Evolutionary conservation across 2,113 vertebrate genomes (phyloP), one percentile per base, ranked within the genome.

Genomic region (Oreotrochilus melanogaster): DNA sequence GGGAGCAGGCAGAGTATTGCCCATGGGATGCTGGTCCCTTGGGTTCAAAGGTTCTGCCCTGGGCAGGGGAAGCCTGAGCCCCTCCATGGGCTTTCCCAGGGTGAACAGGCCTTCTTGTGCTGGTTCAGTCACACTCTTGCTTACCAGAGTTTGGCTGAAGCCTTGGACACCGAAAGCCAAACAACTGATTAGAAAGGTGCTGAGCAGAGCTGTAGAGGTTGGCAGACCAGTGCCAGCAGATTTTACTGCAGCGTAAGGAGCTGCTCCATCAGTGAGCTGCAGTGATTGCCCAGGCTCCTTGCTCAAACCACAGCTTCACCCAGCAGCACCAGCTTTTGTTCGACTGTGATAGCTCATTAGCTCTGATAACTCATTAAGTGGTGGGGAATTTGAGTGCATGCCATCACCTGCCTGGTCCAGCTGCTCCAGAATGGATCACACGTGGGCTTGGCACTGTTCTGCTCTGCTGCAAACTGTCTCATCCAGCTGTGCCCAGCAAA

Each of bases 21-120:
- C 1, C 1, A 0, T 7, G 5, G 51, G 33, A 12, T 58, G 18
- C 23, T 57, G 28, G 45, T 69, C 79, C 27, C 33, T 33, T 18
- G 2, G 6, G 13, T 23, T 2, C 0, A 1, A 1, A 60, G 14
- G 18, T 0, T 1, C 61, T 12, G 2, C 3, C 25, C 19, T 1
- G 3, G 56, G 54, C 61, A 81, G 81, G 18, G 17, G 14, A 5
- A 91, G 4, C 27, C 18, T 50, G 11, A 50, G 30, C 15, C 30
- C 1, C 0, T 14, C 6, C 5, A 1, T 1, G 21, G 43, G 22
- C n/a, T 76, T 57, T 88, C 27, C 30, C 14, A 5, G 30, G 56
- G 8, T 3, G 2, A 17, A 24, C 33, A 58, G 61, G 57, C 22
- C 28, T 3, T 56, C 72, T 67, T 37, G n/a, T 82, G 21, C n/a